These are phyloP conservation scores for Apotomis betuletana DNA, from an alignment of 2,888 invertebrate species.

Conservation along the genomic window DNA sequence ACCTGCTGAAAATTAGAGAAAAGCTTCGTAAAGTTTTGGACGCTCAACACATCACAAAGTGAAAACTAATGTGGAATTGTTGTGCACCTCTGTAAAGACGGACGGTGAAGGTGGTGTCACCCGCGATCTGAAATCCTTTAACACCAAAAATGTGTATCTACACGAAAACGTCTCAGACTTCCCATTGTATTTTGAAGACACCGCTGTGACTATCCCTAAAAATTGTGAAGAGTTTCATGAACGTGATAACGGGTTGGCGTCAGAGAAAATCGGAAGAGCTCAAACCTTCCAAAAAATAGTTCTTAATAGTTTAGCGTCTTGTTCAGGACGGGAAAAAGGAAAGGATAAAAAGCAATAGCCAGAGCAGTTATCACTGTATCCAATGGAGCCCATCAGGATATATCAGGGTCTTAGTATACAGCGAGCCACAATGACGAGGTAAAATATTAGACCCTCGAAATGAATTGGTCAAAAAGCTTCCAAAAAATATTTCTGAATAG, in stretches of 20 bases:
- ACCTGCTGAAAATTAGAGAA: background rate
- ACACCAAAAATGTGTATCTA: slow-evolving; percentile 35
- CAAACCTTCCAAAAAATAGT: too few relatives aligned
- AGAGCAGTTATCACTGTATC: too few relatives aligned
- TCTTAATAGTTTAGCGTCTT: too few relatives aligned
- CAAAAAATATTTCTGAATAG: too few relatives aligned
- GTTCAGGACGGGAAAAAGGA: too few relatives aligned
- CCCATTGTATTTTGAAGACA: background rate
- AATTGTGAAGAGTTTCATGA: slow-evolving; percentile 41
- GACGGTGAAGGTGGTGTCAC: slow-evolving; percentile 17
- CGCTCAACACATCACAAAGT: background rate
- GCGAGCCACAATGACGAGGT: too few relatives aligned
- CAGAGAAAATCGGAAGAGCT: slow-evolving; percentile 27
- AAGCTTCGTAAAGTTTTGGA: slow-evolving; percentile 5
- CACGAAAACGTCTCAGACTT: background rate
- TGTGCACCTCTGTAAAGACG: slow-evolving; percentile 1
- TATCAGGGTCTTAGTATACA: too few relatives aligned
- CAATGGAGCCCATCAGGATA: too few relatives aligned
- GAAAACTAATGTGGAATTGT: slow-evolving; percentile 8
- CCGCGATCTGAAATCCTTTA: slow-evolving; percentile 38
- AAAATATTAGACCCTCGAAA: too few relatives aligned
- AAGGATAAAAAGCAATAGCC: too few relatives aligned
- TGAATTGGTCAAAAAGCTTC: too few relatives aligned
- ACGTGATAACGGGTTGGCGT: slow-evolving; percentile 35
- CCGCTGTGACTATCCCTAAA: background rate